Conservation (phyloP, 2,797 vertebrate species). For the Sebastes minor region DNA sequence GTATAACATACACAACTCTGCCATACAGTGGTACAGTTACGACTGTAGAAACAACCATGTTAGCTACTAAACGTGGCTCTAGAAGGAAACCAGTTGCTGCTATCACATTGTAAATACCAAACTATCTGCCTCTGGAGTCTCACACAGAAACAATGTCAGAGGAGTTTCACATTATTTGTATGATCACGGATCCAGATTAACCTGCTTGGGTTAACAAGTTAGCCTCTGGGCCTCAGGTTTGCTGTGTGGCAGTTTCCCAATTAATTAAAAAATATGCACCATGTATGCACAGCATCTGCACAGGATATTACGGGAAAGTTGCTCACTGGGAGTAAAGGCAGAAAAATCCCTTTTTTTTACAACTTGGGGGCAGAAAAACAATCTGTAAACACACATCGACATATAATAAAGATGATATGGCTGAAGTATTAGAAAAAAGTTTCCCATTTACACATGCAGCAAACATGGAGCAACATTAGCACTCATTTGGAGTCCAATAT, state of each 20-base stretch:
- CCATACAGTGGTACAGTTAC: conserved; percentile 5
- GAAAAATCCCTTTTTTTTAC: background rate
- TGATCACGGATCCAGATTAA: background rate
- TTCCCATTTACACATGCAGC: background rate
- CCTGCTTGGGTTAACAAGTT: background rate
- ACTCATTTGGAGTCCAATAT: background rate
- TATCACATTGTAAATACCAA: conserved; percentile 25
- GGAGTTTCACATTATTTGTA: background rate
- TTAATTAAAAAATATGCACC: background rate
- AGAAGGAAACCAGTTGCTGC: conserved; percentile 36
- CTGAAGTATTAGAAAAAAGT: background rate
- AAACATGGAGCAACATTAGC: background rate
- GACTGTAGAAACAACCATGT: background rate
- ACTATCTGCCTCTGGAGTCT: conserved; percentile 33
- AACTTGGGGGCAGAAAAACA: background rate
- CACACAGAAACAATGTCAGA: background rate
- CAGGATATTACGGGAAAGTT: background rate
- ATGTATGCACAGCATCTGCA: background rate
- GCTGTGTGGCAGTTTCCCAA: background rate
- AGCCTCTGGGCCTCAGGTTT: background rate
- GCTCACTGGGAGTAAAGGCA: background rate
- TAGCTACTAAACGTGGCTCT: background rate
- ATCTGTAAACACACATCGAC: background rate
- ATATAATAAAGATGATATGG: background rate
- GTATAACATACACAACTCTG: conserved; percentile 5